phyloP scores from a whole-genome alignment of 1,140 invertebrate genomes.

The Hyles euphorbiae region DNA sequence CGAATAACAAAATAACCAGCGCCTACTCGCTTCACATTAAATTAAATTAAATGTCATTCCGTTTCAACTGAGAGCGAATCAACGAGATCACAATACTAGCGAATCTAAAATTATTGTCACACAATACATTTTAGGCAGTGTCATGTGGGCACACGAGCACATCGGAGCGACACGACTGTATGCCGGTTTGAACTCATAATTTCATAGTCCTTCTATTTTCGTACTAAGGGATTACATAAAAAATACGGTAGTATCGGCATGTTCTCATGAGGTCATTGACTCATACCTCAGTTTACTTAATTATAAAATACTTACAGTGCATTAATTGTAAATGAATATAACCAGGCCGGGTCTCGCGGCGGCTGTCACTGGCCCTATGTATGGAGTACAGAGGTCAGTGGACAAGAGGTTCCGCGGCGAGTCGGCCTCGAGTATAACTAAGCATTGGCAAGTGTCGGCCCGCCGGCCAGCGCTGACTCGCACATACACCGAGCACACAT shows the following conservation, averaged over 20 bases:
- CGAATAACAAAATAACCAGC: background rate
- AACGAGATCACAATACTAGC: background rate
- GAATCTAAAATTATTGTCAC: no score
- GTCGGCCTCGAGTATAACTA: slow-evolving; percentile 37
- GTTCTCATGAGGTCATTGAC: slow-evolving; percentile 1
- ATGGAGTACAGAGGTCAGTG: slow-evolving; percentile 11
- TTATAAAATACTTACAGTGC: slow-evolving; percentile 22
- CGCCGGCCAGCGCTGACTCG: slow-evolving; percentile 22
- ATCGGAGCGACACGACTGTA: no score
- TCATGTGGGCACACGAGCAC: no score
- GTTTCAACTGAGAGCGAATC: slow-evolving; percentile 9
- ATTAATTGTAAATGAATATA: slow-evolving; percentile 11
- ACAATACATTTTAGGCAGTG: no score
- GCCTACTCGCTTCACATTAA: background rate
- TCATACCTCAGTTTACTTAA: slow-evolving; percentile 18
- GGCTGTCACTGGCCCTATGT: background rate
- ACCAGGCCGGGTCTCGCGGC: slow-evolving; percentile 5
- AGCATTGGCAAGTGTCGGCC: slow-evolving; percentile 65
- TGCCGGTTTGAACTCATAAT: no score
- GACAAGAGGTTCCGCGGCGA: no score
- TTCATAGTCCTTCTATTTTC: no score
- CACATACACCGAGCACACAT: slow-evolving; percentile 9
- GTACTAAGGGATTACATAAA: no score
- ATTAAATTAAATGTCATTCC: slow-evolving; percentile 15
- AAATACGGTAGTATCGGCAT: no score